Percentiles rank a stretch among this genome's conserved stretches.
phyloP scores from a whole-genome alignment of 2,113 vertebrate genomes.

The Notothenia rossii region DNA sequence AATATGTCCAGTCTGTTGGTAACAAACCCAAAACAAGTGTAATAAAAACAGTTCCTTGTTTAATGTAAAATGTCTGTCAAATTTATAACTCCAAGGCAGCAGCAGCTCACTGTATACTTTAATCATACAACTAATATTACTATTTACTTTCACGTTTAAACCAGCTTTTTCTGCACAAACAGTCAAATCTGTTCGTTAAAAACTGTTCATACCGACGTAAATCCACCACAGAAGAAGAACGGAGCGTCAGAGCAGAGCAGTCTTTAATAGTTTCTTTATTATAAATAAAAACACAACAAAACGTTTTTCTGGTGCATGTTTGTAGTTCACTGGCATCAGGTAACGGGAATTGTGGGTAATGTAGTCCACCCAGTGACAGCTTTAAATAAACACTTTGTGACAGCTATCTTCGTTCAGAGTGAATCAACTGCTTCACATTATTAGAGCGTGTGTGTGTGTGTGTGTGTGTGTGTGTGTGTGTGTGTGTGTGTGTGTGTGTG shows the following conservation, averaged over 20 bases:
- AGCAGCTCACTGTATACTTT: too few relatives aligned
- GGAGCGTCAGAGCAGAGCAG: neutral
- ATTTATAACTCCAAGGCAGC: too few relatives aligned
- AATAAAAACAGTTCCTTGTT: too few relatives aligned
- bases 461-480: neutral
- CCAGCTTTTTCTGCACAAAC: too few relatives aligned
- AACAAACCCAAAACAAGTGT: too few relatives aligned
- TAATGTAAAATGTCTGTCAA: too few relatives aligned
- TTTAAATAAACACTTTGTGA: slow-evolving; percentile 6
- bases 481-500: neutral
- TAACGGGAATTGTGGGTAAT: slow-evolving; percentile 24
- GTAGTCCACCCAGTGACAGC: slow-evolving; percentile 2
- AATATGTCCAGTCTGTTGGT: too few relatives aligned
- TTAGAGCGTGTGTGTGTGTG: too few relatives aligned
- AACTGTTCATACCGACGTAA: neutral
- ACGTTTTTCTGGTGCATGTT: neutral
- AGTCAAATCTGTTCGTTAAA: neutral
- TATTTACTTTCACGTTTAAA: too few relatives aligned
- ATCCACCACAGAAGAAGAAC: slow-evolving; percentile 2
- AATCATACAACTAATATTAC: too few relatives aligned
- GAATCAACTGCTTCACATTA: slow-evolving; percentile 15
- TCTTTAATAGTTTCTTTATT: neutral
- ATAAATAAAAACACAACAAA: neutral
- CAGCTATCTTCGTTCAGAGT: too few relatives aligned
- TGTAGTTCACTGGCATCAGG: neutral